Conservation (phyloP, 2,888 invertebrate species). For the Pristionchus exspectatus region DNA sequence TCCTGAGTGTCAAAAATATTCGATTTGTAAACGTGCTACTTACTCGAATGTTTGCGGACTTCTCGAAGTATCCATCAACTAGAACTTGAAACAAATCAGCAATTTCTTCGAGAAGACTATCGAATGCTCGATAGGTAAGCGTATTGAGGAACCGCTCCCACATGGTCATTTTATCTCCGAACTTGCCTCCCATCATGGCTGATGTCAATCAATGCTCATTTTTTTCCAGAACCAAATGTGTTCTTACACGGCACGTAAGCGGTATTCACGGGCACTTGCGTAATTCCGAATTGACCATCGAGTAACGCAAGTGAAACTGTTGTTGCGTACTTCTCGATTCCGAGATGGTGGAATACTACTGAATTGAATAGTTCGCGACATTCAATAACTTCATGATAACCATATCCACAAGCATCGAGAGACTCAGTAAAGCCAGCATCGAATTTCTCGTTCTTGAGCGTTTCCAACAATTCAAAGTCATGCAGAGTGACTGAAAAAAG, state of each 20-base stretch:
- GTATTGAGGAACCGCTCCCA: slow-evolving; percentile 39
- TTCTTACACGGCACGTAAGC: slow-evolving; percentile 34
- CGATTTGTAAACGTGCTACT: not conserved
- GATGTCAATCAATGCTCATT: not conserved
- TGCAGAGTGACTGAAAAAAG: not conserved
- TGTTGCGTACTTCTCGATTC: not conserved
- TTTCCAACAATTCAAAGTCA: not conserved
- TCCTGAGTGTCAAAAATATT: not conserved
- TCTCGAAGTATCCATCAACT: not conserved
- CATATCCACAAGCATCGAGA: slow-evolving; percentile 38
- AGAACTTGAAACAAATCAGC: not conserved
- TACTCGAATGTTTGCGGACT: not conserved
- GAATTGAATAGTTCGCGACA: not conserved
- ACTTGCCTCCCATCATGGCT: slow-evolving; percentile 41
- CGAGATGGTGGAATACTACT: slow-evolving; percentile 5
- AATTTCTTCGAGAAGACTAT: not conserved
- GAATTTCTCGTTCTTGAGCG: not conserved
- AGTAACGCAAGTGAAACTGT: not conserved
- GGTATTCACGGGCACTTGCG: not conserved
- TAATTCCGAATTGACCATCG: slow-evolving; percentile 25
- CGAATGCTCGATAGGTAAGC: slow-evolving; percentile 4
- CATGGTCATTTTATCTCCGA: slow-evolving; percentile 29
- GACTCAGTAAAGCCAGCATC: slow-evolving; percentile 32
- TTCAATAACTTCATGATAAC: not conserved
- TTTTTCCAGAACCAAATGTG: not conserved